These are phyloP conservation scores for Sebastes matsubarae DNA, from an alignment of 2,797 vertebrate species.

Conservation along the genomic window DNA sequence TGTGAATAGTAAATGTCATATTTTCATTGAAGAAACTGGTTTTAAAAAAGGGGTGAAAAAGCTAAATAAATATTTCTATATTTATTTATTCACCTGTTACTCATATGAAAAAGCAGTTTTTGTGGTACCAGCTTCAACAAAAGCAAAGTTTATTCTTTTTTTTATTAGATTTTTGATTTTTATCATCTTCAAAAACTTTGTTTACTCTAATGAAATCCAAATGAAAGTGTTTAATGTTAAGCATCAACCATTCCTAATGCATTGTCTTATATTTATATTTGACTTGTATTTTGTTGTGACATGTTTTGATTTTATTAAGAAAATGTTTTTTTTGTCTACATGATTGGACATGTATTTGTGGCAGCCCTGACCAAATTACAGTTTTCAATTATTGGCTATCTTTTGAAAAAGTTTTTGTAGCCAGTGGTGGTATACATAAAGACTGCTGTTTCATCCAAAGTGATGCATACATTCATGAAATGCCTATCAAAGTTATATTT, in stretches of 20 bases:
- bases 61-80: slow-evolving; percentile 57
- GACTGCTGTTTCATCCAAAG: slow-evolving; percentile 79
- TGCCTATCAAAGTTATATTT: slow-evolving; percentile 31
- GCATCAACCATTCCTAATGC: slow-evolving; percentile 1
- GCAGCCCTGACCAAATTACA: slow-evolving; percentile 75
- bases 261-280: slow-evolving; percentile 43
- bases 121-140: slow-evolving; percentile 66
- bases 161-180: slow-evolving; percentile 11
- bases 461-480: slow-evolving; percentile 43
- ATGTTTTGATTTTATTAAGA: slow-evolving; percentile 36
- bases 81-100: slow-evolving; percentile 62
- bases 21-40: slow-evolving; percentile 40
- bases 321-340: slow-evolving; percentile 23
- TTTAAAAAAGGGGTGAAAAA: slow-evolving; percentile 34
- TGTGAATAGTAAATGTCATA: slow-evolving; percentile 46
- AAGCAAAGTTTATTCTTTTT: slow-evolving; percentile 14
- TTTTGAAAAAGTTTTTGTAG: slow-evolving; percentile 17
- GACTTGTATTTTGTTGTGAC: slow-evolving; percentile 50
- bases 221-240: slow-evolving; percentile 20
- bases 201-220: slow-evolving; percentile 12
- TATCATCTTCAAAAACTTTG: slow-evolving; percentile 15
- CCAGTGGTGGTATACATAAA: slow-evolving; percentile 72
- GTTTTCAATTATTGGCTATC: not conserved
- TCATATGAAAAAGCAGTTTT: slow-evolving; percentile 84
- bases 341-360: slow-evolving; percentile 82